Base-by-base conservation (phyloP, 1,140 invertebrate species). In the Papilio glaucus region DNA sequence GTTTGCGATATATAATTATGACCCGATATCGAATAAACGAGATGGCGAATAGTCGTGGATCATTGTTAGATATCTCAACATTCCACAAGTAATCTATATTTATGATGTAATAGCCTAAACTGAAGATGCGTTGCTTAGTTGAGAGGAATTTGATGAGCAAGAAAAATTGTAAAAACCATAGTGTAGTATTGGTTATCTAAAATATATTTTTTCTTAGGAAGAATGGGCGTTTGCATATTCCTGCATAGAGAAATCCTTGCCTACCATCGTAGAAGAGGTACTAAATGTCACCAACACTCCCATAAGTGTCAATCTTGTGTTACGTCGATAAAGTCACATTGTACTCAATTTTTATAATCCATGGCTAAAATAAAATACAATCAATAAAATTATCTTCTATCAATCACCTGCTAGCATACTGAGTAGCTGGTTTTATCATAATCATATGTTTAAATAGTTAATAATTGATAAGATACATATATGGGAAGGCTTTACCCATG, bases 211-310 rank as follows among this genome's bases (percentile, higher is more conserved):
- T 70, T 84, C 72, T 41, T 89, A 88, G 93, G 93, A 90, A 86
- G 87, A 88, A 83, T 85, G 91, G 94, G 94, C 87, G 89, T 94
- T 94, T 88, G 94, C 94, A 85, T 94, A 92, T 90, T 87, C 91
- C 87, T 94, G 94, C 89, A 94, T 95, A 80, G 94, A 94, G 85
- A 94, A 93, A 83, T 94, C 94, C 74, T 93, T 95, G 83, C 92
- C 94, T 69, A 82, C 84, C 72, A 94, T 95, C 81, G 84, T 94
- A 72, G 86, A 86, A 79, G 94, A 94, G 94, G 94, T 95, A 94
- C 95, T 81, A 75, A 72, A 71, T 62, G 73, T 71, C 80, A 15
- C 6, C 24, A 42, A 21, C 2, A 2, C 29, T 33, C 15, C 21
- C 0, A 15, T 49, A 69, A 37, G 18, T 69, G 42, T 53, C 42